phyloP scores from a whole-genome alignment of 2,113 vertebrate species.

The Hemiprocne comata region DNA sequence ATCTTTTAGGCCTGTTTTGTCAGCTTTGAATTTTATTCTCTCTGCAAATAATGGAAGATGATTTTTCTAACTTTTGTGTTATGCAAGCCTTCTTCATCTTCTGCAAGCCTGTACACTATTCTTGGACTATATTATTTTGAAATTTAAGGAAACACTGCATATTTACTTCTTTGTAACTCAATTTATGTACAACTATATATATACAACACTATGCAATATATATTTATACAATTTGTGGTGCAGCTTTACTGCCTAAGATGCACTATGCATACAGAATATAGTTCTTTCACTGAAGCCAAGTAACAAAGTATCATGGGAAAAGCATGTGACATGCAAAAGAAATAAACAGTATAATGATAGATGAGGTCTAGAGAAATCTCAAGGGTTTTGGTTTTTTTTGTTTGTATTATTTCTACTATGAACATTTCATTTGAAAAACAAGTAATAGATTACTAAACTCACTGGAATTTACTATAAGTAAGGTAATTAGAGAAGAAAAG shows the following conservation, averaged over 20 bases:
- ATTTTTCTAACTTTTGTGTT: neutral
- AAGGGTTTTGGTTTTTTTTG: fast-evolving
- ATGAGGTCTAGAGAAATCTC: neutral
- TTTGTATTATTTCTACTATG: neutral
- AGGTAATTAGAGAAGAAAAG: neutral
- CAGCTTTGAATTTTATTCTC: neutral
- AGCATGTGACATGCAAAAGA: neutral
- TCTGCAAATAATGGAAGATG: neutral
- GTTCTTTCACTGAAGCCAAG: neutral
- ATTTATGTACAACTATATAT: neutral
- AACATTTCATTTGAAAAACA: neutral
- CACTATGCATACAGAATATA: fast-evolving
- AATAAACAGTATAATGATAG: neutral
- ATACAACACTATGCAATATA: neutral
- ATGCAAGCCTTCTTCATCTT: neutral
- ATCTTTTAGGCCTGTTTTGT: neutral
- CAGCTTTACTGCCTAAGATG: neutral
- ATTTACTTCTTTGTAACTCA: neutral
- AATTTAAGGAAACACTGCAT: neutral
- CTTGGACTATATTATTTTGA: neutral
- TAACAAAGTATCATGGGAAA: neutral
- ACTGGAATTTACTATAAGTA: neutral
- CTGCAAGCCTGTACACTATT: neutral
- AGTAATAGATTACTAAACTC: neutral
- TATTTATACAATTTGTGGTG: neutral